Evolutionary conservation across 2,797 vertebrate species (phyloP), one percentile per base, ranked within the genome.

Genomic region (Macropodus opercularis): DNA sequence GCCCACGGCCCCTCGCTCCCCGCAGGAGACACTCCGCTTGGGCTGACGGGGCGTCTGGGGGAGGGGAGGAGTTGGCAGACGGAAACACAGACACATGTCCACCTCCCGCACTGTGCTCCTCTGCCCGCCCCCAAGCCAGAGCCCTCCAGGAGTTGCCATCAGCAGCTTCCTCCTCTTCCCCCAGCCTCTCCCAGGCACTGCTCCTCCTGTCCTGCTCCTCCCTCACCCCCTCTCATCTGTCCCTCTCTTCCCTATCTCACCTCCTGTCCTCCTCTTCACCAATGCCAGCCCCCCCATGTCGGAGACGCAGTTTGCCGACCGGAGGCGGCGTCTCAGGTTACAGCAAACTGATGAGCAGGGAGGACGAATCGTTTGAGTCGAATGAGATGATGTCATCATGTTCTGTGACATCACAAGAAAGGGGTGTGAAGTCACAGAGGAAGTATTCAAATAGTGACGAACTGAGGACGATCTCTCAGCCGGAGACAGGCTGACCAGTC

Each of bases 241-340:
- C 85, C 0, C 54, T 75, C 12, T 82, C 81, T 10, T 86, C 79
- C 22, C 43, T 83, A n/a, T 85, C 71, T 29, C 67, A 70, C 42
- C 75, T 81, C 29, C 66, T 84, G 8, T 74, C 66, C 11, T 59
- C 56, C n/a, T 38, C 59, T 17, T 72, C 71, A 0, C 47, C 63
- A 43, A 49, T 26, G 0, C 47, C 27, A 0, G 3, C 2, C 1
- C 24, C 39, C 0, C 19, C 61, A 8, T 14, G 27, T 49, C 82
- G 86, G 47, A 84, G 84, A 46, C 58, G 11, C n/a, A 86, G 86
- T 62, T 69, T 86, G 17, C 82, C 84, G 0, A 65, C 49, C 0
- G 9, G 3, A 10, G 6, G 27, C 39, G 11, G 13, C 0, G 7
- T 4, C 0, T 0, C 47, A 2, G 63, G 63, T 19, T 73, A 80